phyloP scores from a whole-genome alignment of 2,888 invertebrate genomes.

The Rhimphoctona megacephalus region DNA sequence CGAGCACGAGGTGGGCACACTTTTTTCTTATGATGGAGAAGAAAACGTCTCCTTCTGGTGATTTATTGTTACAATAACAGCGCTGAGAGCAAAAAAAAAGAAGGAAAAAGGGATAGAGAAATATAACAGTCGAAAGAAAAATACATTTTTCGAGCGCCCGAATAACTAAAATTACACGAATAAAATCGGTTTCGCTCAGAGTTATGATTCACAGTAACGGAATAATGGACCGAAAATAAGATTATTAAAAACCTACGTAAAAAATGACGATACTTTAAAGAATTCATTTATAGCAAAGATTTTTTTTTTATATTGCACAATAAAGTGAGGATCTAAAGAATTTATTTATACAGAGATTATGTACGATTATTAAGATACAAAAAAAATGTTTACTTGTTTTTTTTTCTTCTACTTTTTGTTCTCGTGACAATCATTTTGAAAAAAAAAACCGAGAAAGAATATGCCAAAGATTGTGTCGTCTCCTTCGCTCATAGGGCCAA shows the following conservation, averaged over 20 bases:
- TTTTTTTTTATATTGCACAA: background rate
- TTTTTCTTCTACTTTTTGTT: background rate
- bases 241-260: background rate
- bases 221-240: background rate
- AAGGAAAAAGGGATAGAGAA: background rate
- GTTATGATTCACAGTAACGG: background rate
- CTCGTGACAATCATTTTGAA: background rate
- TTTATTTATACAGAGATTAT: background rate
- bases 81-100: constrained; percentile 5
- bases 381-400: background rate
- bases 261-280: background rate
- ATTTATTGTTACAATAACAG: constrained; percentile 56
- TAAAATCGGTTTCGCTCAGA: constrained; percentile 12
- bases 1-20: constrained; percentile 1
- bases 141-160: background rate
- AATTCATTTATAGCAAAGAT: background rate
- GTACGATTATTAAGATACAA: too few relatives aligned
- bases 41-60: constrained; percentile 31
- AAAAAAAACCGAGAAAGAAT: background rate
- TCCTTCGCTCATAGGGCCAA: background rate
- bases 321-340: background rate
- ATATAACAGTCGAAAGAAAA: constrained; percentile 9
- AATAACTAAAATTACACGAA: background rate
- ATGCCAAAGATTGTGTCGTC: background rate
- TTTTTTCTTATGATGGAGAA: constrained; percentile 11